These are phyloP conservation scores for Penaeus indicus DNA, from an alignment of 1,140 invertebrate species.

Conservation along the genomic window DNA sequence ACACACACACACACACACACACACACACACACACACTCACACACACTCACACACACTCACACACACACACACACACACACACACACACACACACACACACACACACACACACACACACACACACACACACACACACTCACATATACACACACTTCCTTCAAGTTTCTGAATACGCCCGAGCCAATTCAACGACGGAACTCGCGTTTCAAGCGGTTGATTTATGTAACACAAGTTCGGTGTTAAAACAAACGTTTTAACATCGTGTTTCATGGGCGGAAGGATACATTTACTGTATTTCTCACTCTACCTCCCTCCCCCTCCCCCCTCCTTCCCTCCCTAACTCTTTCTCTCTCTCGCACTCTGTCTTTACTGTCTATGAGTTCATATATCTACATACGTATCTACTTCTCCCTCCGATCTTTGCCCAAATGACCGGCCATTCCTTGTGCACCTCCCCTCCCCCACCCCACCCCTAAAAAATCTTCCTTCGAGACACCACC, in stretches of 20 bases:
- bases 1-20: no score
- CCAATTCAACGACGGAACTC: no score
- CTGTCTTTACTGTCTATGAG: neutral
- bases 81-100: constrained; percentile 35
- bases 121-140: constrained; percentile 45
- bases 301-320: neutral
- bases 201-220: no score
- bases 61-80: constrained; percentile 28
- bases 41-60: constrained; percentile 31
- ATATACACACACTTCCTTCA: neutral
- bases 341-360: constrained; percentile 29
- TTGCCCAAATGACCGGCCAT: neutral
- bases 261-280: no score
- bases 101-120: constrained; percentile 55
- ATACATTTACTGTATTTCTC: neutral
- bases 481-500: no score
- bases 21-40: no score
- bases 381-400: constrained; percentile 10
- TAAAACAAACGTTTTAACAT: no score
- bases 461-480: no score
- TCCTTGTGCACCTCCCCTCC: neutral
- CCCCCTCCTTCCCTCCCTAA: neutral
- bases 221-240: no score
- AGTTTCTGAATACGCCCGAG: no score
- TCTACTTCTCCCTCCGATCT: constrained; percentile 2